Evolutionary conservation across 2,797 vertebrate species (phyloP), one percentile per base, ranked within the genome.

Genomic region (Hypotaenidia philippensis): DNA sequence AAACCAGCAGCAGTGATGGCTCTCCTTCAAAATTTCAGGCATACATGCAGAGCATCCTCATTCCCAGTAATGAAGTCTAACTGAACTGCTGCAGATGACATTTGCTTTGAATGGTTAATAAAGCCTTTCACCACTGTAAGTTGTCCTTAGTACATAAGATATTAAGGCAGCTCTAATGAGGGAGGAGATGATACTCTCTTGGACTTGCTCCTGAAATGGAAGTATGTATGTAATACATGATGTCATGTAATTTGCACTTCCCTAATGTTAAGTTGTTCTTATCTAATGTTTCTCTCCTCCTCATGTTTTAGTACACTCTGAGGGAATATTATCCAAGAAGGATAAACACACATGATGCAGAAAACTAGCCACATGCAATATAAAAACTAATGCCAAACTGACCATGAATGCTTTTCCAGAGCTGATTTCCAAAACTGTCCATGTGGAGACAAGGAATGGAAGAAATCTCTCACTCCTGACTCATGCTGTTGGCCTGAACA

Each of bases 401-500:
- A 79, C 69, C 56, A 75, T 34, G 72, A 81, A 87, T 64, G n/a
- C 26, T 91, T 96, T 91, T 72, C 84, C 84, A 90, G 91, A 83
- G 40, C 41, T 19, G 63, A 45, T 45, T 91, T 86, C 55, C 86
- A 65, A 59, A 78, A 59, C 26, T 10, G 6, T 61, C 45, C 53
- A 84, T 89, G 87, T 0, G 0, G 27, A 91, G 68, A 47, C 25
- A 70, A 80, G 92, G 68, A 92, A 69, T 1, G 52, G 90, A 94
- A 96, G 76, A 91, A 83, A 40, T 25, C 91, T 55, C 72, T 92
- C 79, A 78, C 38, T 81, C 69, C 69, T 94, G 89, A 97, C 69
- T 96, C 94, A 95, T 0, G 0, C 32, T 52, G 13, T 2, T 95
- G 90, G 87, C 87, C 80, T 44, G 32, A 75, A 65, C 27, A 32